Conservation (phyloP, 2,113 vertebrate genomes). For the Hypanus sabinus region DNA sequence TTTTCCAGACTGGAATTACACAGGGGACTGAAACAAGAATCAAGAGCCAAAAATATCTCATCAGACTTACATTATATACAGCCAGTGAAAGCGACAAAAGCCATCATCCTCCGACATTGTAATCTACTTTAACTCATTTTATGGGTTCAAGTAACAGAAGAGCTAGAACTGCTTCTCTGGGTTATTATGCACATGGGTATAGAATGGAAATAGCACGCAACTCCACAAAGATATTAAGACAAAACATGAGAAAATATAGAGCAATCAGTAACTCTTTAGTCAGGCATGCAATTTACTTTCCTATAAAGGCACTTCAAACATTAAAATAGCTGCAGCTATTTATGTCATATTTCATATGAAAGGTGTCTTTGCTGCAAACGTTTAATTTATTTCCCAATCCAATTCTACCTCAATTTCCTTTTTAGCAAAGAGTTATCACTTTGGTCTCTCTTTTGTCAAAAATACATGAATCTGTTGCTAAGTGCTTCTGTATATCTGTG, state of each 20-base stretch:
- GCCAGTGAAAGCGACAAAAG: neutral
- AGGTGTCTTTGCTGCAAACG: neutral
- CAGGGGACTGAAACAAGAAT: neutral
- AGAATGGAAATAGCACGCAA: neutral
- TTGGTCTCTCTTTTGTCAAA: neutral
- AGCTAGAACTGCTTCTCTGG: neutral
- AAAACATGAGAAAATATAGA: neutral
- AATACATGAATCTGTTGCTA: neutral
- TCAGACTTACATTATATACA: too few relatives aligned
- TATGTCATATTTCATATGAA: neutral
- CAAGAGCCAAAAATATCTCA: neutral
- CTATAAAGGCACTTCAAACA: neutral
- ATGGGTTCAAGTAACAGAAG: neutral
- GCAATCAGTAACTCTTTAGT: neutral
- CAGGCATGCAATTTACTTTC: neutral
- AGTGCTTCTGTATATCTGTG: neutral
- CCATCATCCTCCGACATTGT: neutral
- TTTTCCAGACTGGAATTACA: neutral
- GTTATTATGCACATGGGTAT: neutral
- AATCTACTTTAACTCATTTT: neutral
- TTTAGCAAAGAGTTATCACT: neutral
- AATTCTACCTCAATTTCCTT: too few relatives aligned
- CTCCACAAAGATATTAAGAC: neutral
- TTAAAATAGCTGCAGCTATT: neutral
- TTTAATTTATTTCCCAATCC: neutral